These are phyloP conservation scores for Xylocopa sonorina DNA, from an alignment of 1,140 invertebrate species.

Conservation along the genomic window DNA sequence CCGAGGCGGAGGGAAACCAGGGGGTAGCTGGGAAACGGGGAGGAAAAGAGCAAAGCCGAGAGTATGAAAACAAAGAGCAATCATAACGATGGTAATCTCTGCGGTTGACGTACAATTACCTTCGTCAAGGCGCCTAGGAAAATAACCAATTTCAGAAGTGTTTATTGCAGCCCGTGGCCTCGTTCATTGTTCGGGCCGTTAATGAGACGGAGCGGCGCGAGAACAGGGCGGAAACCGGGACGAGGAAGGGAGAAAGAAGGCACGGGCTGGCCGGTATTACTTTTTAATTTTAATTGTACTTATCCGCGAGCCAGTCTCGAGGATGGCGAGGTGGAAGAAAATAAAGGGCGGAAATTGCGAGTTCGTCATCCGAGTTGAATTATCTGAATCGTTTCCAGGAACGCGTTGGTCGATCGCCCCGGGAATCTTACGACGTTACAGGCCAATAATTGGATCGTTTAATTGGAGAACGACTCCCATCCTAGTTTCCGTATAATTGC, in stretches of 20 bases:
- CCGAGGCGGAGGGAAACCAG: not conserved
- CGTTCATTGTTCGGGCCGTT: slow-evolving; percentile 68
- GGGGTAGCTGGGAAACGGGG: not conserved
- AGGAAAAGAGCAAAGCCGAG: slow-evolving; percentile 35
- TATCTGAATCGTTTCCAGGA: not conserved
- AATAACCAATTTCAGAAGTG: slow-evolving; percentile 78
- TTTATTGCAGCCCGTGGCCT: slow-evolving; percentile 69
- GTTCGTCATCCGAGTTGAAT: slow-evolving; percentile 13
- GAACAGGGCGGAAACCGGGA: too few relatives aligned
- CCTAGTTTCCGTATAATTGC: not conserved
- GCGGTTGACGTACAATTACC: slow-evolving; percentile 75
- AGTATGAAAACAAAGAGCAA: slow-evolving; percentile 74
- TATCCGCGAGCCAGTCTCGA: slow-evolving; percentile 22
- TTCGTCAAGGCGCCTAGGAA: slow-evolving; percentile 70
- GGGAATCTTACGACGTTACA: not conserved
- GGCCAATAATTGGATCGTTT: not conserved
- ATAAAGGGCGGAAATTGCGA: slow-evolving; percentile 20
- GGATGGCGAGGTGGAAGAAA: not conserved
- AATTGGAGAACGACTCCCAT: not conserved
- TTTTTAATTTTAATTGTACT: slow-evolving; percentile 66
- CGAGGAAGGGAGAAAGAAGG: slow-evolving; percentile 7
- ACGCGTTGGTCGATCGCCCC: not conserved
- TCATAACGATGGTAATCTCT: slow-evolving; percentile 77
- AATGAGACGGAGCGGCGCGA: slow-evolving; percentile 58
- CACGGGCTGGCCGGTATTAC: slow-evolving; percentile 41